Evolutionary conservation across 1,140 invertebrate species (phyloP).

Genomic region (Formica selysi): DNA sequence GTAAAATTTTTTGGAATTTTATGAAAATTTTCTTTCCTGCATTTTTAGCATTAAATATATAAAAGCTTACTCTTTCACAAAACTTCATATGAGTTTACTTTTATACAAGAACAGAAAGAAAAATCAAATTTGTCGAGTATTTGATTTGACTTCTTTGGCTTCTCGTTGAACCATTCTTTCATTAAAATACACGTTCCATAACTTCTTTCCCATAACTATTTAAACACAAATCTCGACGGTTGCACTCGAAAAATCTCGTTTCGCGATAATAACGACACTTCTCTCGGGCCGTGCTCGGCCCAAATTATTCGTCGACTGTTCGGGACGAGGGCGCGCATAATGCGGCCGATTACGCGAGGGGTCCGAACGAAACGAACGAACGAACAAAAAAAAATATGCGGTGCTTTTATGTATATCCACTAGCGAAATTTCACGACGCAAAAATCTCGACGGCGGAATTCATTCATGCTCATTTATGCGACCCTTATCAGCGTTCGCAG

Average conservation of each 20-base stretch:
- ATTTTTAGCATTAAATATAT: not conserved
- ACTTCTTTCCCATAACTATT: constrained; percentile 27
- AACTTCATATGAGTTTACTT: not conserved
- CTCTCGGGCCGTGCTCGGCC: constrained; percentile 9
- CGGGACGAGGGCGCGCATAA: constrained; percentile 43
- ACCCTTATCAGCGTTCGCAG: constrained; percentile 32
- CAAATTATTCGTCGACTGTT: constrained; percentile 57
- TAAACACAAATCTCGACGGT: constrained; percentile 53
- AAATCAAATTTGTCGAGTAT: not conserved
- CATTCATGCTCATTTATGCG: constrained; percentile 32
- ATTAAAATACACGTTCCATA: not conserved
- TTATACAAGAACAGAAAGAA: not conserved
- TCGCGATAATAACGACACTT: constrained; percentile 52
- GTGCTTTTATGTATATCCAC: constrained; percentile 27
- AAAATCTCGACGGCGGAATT: constrained; percentile 25
- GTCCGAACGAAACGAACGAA: constrained; percentile 6
- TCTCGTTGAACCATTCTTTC: not conserved
- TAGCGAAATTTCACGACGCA: constrained; percentile 30
- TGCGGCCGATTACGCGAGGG: constrained; percentile 38
- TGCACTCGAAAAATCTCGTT: constrained; percentile 58
- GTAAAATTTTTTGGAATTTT: not conserved
- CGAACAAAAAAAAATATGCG: constrained; percentile 5
- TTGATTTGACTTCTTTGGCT: constrained; percentile 26
- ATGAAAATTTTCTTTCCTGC: not conserved
- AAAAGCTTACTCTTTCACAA: constrained; percentile 3